These are phyloP conservation scores for Chiroxiphia lanceolata DNA, from an alignment of 2,797 vertebrate species.

Conservation along the genomic window DNA sequence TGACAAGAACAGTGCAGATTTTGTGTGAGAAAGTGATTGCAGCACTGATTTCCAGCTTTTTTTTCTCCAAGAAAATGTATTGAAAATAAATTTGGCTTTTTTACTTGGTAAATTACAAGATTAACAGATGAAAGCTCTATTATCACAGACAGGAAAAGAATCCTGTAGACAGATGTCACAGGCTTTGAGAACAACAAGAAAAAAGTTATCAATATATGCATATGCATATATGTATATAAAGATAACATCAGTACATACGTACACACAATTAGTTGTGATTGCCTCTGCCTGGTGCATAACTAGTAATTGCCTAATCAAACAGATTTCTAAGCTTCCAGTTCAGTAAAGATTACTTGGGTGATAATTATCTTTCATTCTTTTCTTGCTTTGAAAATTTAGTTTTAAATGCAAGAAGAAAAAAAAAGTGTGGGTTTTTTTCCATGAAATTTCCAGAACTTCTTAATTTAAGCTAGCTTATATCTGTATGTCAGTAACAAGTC, in stretches of 20 bases:
- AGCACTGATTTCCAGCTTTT: not conserved
- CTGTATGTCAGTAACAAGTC: not conserved
- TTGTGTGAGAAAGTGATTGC: not conserved
- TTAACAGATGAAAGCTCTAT: not conserved
- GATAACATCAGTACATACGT: not conserved
- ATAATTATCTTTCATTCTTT: not conserved
- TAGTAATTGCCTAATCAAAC: not conserved
- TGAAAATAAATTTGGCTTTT: not conserved
- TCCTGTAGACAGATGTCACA: not conserved
- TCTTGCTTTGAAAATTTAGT: not conserved
- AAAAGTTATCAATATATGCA: not conserved
- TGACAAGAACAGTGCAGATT: not conserved
- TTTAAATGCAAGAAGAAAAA: not conserved
- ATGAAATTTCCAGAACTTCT: not conserved
- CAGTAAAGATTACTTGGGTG: not conserved
- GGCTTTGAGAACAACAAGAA: not conserved
- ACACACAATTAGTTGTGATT: not conserved
- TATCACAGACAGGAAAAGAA: not conserved
- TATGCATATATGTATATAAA: not conserved
- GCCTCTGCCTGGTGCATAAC: not conserved
- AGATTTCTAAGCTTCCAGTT: not conserved
- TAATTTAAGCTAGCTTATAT: not conserved
- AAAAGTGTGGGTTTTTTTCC: rapidly evolving
- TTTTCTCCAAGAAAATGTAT: not conserved
- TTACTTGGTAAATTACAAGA: not conserved